These are phyloP conservation scores for Macropis europaea DNA, from an alignment of 2,888 invertebrate species.

Conservation along the genomic window DNA sequence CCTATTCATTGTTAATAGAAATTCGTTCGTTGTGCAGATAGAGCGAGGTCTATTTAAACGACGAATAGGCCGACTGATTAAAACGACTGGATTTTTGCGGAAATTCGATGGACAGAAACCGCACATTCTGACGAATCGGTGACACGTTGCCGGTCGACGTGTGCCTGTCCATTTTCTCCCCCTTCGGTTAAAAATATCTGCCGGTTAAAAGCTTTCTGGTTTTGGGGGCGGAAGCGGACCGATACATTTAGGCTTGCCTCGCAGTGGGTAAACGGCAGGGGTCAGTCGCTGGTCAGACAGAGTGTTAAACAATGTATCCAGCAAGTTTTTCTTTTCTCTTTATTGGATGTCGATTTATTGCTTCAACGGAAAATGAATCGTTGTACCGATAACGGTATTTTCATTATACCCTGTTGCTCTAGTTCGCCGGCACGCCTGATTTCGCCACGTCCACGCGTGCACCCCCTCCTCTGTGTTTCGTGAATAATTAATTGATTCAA, in stretches of 20 bases:
- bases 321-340: neutral
- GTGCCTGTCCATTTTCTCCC: slow-evolving; percentile 1
- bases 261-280: neutral
- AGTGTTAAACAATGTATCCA: slow-evolving; percentile 3
- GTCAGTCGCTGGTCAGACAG: neutral
- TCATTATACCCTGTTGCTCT: no score
- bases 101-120: slow-evolving; percentile 2
- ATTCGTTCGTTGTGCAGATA: no score
- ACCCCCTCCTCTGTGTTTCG: no score
- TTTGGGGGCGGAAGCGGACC: slow-evolving; percentile 22
- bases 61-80: neutral
- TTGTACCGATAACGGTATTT: no score
- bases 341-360: no score
- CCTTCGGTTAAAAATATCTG: slow-evolving; percentile 31
- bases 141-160: slow-evolving; percentile 8
- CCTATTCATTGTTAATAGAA: no score
- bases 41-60: no score
- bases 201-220: slow-evolving; percentile 34
- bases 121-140: slow-evolving; percentile 1
- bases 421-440: no score
- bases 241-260: slow-evolving; percentile 14
- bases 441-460: no score
- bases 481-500: no score
- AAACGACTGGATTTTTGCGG: neutral
- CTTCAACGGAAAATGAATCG: no score